Percentiles rank a stretch among this genome's conserved stretches.
Conservation (phyloP, 1,140 invertebrate species). For the Dysdera silvatica region DNA sequence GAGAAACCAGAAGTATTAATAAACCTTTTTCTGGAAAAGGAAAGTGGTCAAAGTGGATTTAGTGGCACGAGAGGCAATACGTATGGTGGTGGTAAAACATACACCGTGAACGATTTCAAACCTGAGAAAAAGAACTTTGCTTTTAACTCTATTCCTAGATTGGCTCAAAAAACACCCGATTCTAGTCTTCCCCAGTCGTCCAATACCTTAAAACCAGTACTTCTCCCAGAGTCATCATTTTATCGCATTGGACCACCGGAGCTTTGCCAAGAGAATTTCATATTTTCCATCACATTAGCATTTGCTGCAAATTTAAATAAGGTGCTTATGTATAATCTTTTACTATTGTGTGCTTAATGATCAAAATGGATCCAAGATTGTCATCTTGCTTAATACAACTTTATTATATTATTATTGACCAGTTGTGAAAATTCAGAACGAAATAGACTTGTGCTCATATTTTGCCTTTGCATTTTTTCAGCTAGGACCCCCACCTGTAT, state of each 20-base stretch:
- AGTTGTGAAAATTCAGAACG: too few species aligned
- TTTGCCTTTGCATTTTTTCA: conserved; percentile 1
- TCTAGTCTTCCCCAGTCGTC: too few species aligned
- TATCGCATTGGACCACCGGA: conserved; percentile 45
- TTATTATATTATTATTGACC: too few species aligned
- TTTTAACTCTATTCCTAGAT: too few species aligned
- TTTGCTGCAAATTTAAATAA: conserved; percentile 45
- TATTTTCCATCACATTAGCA: conserved; percentile 45
- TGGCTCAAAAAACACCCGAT: too few species aligned
- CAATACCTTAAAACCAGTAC: conserved; percentile 39
- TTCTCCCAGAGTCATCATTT: conserved; percentile 44
- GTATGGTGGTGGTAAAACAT: too few species aligned
- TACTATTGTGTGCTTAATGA: background rate
- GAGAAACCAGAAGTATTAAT: conserved; percentile 45
- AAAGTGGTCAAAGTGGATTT: conserved; percentile 34
- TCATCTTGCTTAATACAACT: too few species aligned
- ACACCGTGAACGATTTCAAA: too few species aligned
- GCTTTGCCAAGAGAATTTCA: conserved; percentile 41
- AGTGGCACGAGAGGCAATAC: too few species aligned
- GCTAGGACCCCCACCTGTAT: conserved; percentile 17
- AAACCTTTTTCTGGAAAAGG: conserved; percentile 45
- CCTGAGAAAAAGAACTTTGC: too few species aligned
- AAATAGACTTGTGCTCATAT: too few species aligned
- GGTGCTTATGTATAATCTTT: conserved; percentile 33
- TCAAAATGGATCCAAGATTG: too few species aligned